phyloP scores from a whole-genome alignment of 2,113 vertebrate species.

The Reinhardtius hippoglossoides region DNA sequence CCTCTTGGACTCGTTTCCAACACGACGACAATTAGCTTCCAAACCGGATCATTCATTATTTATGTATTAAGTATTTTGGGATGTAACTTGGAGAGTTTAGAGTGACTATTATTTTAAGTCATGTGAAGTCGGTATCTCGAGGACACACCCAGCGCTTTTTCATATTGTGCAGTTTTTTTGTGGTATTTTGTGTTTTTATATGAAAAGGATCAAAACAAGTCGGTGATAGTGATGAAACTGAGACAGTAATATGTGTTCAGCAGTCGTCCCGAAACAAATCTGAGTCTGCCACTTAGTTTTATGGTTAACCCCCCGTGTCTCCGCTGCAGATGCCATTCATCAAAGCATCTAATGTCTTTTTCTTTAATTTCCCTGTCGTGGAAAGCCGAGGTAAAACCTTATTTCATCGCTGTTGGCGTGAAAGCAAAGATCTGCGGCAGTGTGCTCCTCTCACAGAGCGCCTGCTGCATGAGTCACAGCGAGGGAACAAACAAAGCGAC shows the following conservation, averaged over 20 bases:
- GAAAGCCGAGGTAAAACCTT: constrained; percentile 5
- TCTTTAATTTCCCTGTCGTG: neutral
- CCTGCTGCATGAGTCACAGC: neutral
- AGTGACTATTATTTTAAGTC: neutral
- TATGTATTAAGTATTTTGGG: neutral
- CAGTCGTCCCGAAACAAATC: neutral
- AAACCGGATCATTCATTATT: constrained; percentile 6
- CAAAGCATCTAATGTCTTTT: constrained; percentile 40
- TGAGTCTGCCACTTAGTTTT: constrained; percentile 19
- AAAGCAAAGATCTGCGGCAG: neutral
- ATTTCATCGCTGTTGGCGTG: neutral
- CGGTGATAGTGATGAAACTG: constrained; percentile 5
- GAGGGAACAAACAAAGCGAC: neutral
- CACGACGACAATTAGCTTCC: constrained; percentile 1
- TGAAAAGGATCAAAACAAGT: neutral
- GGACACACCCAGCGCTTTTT: no score
- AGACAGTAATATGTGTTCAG: constrained; percentile 11
- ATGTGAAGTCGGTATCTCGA: neutral
- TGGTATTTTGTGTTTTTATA: neutral
- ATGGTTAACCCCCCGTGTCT: constrained; percentile 56
- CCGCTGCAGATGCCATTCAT: constrained; percentile 12
- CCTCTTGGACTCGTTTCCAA: constrained; percentile 30
- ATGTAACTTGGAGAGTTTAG: neutral
- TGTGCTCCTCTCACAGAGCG: neutral
- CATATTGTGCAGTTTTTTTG: neutral